phyloP scores from a whole-genome alignment of 1,140 invertebrate genomes.

The Danaus melanippus region DNA sequence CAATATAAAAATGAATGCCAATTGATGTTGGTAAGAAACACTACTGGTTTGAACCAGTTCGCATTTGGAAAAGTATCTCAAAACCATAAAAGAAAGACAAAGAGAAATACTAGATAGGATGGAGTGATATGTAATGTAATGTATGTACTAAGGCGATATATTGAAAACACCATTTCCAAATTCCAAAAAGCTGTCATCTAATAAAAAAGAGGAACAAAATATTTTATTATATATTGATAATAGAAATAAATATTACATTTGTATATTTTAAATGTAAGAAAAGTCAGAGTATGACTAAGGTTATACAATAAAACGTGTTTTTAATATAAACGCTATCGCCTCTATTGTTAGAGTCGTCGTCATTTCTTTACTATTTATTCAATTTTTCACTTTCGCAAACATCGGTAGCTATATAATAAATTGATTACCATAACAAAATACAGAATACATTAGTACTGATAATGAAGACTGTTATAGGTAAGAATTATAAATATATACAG shows the following conservation, averaged over 20 bases:
- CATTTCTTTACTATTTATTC: conserved; percentile 12
- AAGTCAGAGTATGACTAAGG: too few relatives aligned
- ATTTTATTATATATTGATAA: too few relatives aligned
- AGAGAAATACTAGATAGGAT: too few relatives aligned
- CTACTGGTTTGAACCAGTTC: too few relatives aligned
- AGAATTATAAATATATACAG: neutral
- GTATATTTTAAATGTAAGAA: too few relatives aligned
- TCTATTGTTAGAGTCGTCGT: conserved; percentile 1
- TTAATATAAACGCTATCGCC: neutral
- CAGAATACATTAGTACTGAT: conserved; percentile 1
- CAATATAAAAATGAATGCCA: too few relatives aligned
- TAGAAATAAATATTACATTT: too few relatives aligned
- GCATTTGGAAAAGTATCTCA: too few relatives aligned
- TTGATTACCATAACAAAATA: neutral
- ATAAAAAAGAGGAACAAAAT: too few relatives aligned
- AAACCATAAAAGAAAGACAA: conserved; percentile 4
- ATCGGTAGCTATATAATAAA: conserved; percentile 10
- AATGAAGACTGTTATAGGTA: conserved; percentile 10
- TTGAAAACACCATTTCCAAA: conserved; percentile 4
- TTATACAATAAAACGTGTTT: too few relatives aligned
- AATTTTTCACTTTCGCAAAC: conserved; percentile 9
- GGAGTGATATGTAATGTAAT: neutral
- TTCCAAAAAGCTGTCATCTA: neutral
- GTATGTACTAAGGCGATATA: neutral
- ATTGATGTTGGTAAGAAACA: too few relatives aligned